phyloP scores from a whole-genome alignment of 2,113 vertebrate species.

The Tor tambroides region DNA sequence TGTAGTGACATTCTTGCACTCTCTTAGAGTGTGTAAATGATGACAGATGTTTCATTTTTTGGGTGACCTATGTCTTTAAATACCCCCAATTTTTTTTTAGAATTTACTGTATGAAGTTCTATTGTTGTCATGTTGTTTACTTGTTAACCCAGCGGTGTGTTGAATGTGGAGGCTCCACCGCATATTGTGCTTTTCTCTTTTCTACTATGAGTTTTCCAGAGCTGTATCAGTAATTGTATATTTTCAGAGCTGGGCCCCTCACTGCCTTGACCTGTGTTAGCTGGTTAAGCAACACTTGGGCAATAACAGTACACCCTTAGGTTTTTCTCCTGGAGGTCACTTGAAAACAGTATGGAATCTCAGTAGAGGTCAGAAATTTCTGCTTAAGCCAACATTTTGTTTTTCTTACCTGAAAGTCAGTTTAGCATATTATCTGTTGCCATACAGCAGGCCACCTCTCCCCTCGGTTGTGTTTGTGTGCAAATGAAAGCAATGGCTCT shows the following conservation, averaged over 20 bases:
- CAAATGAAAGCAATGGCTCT: background rate
- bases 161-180: background rate
- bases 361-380: background rate
- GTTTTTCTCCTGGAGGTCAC: background rate
- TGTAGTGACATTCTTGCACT: too few species aligned
- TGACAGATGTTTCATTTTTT: too few species aligned
- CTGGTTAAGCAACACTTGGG: background rate
- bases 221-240: background rate
- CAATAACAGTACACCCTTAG: background rate
- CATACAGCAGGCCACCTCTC: background rate
- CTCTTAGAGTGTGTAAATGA: too few species aligned
- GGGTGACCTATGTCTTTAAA: too few species aligned
- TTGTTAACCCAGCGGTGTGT: background rate
- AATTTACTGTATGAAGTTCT: too few species aligned
- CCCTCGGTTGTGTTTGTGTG: slow-evolving; percentile 10
- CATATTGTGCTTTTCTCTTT: background rate
- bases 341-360: background rate
- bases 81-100: too few species aligned
- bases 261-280: background rate
- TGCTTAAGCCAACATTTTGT: background rate
- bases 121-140: background rate
- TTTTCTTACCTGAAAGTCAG: background rate
- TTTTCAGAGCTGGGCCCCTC: background rate
- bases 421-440: background rate
- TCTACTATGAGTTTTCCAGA: background rate